Evolutionary conservation across 23 tunicate species (phyloP), one percentile per base, ranked within the genome.

Genomic region (Phallusia fumigata): DNA sequence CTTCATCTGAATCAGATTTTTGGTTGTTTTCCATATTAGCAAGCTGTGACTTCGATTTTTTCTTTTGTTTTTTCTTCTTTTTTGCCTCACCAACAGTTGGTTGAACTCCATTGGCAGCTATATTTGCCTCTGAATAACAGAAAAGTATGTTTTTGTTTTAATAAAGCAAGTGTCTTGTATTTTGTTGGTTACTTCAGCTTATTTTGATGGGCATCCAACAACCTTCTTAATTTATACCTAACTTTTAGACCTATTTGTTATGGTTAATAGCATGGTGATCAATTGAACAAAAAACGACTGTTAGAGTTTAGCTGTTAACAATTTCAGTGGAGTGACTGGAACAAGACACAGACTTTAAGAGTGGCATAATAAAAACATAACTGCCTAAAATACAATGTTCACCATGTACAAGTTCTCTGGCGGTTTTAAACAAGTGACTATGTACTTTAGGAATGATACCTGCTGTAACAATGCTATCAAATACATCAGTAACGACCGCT

Each of bases 51-150:
- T 69, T 40, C 18, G 34, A 15, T 65, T 35, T 72, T 40, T 34
- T 44, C 35, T 32, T 82, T n/a, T 40, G 77, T 65, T 82, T 72
- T 34, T 31, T 22, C 53, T 65, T 82, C 35, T 82, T 82, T 65
- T 28, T 24, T 5, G 77, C 31, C 35, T 80, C 51, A 33, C 52
- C 22, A 16, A 36, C 34, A 34, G 1, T 49, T 53, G 81, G 40
- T 33, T 77, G 53, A 33, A 30, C 35, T 19, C 36, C 33, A 32
- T 53, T 80, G 84, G 44, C 52, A 28, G 18, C 40, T 15, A 12
- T 24, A 36, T 77, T 77, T 77, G 26, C 30, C 47, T 44, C 47
- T 45, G 31, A 26, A 52, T 65, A 6, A 65, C 24, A 33, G 19
- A 31, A 30, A 15, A 13, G 16, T 18, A 40, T 40, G 47, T 5